A percentile compares a stretch with the other conserved stretches of the same genome.
Conservation (phyloP, 2,888 invertebrate species). For the Plagodis dolabraria region DNA sequence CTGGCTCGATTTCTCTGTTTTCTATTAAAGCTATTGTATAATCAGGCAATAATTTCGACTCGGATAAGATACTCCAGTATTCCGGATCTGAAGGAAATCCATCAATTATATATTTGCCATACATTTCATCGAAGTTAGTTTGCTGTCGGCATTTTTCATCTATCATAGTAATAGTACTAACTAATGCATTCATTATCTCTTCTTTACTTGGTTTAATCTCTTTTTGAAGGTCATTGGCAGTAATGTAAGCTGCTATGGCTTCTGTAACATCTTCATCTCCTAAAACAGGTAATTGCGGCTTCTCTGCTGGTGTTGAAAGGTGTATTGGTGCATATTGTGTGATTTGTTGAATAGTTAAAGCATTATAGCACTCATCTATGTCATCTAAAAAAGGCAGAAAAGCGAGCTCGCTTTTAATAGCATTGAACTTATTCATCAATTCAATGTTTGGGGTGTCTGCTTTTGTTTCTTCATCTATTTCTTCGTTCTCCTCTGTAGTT, state of each 20-base stretch:
- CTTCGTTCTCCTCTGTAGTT: conserved; percentile 14
- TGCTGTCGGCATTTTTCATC: conserved; percentile 59
- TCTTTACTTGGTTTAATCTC: conserved; percentile 69
- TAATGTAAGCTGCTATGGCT: conserved; percentile 65
- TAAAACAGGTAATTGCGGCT: conserved; percentile 67
- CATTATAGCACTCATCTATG: conserved; percentile 51
- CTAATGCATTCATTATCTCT: conserved; percentile 72
- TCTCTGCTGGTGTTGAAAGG: conserved; percentile 47
- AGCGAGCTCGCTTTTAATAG: conserved; percentile 42
- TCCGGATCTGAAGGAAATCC: conserved; percentile 81
- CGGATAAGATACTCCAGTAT: conserved; percentile 73
- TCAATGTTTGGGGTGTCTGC: conserved; percentile 17
- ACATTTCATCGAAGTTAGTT: conserved; percentile 51
- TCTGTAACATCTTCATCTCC: conserved; percentile 76
- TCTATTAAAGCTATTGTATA: conserved; percentile 83
- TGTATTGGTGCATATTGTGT: conserved; percentile 67
- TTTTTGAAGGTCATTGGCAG: conserved; percentile 67
- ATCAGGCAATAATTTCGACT: conserved; percentile 78
- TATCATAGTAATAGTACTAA: conserved; percentile 58
- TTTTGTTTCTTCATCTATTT: conserved; percentile 21
- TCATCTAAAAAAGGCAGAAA: conserved; percentile 63
- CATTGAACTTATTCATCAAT: conserved; percentile 41
- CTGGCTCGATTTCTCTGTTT: conserved; percentile 69
- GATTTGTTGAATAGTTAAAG: conserved; percentile 47
- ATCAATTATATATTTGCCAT: conserved; percentile 86